Evolutionary conservation across 1,140 invertebrate genomes (phyloP).

Genomic region (Pristionchus pacificus): DNA sequence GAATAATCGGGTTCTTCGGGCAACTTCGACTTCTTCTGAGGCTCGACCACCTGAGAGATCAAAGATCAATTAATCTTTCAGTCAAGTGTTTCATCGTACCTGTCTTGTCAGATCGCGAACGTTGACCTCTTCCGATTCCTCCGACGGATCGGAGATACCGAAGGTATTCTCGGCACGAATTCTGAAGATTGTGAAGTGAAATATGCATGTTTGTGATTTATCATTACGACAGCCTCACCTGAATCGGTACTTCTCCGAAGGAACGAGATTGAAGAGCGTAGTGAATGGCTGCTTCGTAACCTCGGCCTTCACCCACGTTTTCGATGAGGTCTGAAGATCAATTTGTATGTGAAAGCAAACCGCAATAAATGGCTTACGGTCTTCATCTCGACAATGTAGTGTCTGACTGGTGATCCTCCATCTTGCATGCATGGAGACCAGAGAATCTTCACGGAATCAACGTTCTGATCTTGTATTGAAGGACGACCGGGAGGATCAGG

Average conservation of each 20-base stretch:
- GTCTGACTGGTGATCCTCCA: constrained; percentile 33
- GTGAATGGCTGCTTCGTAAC: constrained; percentile 34
- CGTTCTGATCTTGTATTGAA: constrained; percentile 33
- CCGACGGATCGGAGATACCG: constrained; percentile 76
- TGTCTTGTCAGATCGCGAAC: constrained; percentile 21
- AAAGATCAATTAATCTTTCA: too few species aligned
- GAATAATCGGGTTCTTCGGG: too few species aligned
- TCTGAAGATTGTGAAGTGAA: constrained; percentile 60
- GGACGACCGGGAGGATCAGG: constrained; percentile 33
- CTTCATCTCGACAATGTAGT: constrained; percentile 34
- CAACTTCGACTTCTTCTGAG: too few species aligned
- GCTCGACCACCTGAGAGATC: too few species aligned
- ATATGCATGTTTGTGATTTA: too few species aligned
- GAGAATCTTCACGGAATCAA: constrained; percentile 30
- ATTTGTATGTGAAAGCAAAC: not conserved
- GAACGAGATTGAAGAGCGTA: constrained; percentile 67
- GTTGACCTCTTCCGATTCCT: constrained; percentile 54
- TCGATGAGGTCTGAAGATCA: constrained; percentile 16
- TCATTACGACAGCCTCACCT: not conserved
- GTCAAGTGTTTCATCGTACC: constrained; percentile 17
- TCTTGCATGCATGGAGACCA: constrained; percentile 28
- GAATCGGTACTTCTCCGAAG: constrained; percentile 87
- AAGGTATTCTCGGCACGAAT: constrained; percentile 86
- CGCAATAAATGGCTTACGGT: constrained; percentile 11
- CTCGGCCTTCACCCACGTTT: constrained; percentile 31